These are phyloP conservation scores for Saiga tatarica DNA, from an alignment of 2,113 vertebrate genomes.

Conservation along the genomic window DNA sequence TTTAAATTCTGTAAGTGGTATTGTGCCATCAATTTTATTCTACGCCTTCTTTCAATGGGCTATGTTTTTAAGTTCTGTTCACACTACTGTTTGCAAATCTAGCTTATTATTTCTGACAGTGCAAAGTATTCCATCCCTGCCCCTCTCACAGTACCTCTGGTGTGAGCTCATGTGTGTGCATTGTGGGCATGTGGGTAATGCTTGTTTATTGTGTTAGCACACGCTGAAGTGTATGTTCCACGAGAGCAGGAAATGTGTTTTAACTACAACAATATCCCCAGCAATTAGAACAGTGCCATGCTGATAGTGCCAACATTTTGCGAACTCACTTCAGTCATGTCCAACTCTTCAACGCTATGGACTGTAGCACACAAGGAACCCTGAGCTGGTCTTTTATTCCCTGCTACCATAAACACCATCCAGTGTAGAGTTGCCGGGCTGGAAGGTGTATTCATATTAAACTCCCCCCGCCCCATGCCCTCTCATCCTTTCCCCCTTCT, in stretches of 20 bases:
- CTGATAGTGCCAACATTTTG: neutral
- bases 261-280: too few relatives aligned
- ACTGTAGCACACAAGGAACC: neutral
- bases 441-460: neutral
- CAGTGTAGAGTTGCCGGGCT: neutral
- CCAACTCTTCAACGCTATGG: neutral
- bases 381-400: neutral
- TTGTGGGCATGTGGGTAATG: neutral
- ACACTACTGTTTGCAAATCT: neutral
- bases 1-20: neutral
- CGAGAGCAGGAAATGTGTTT: neutral
- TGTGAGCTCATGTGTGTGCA: too few relatives aligned
- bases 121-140: neutral
- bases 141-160: neutral
- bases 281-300: neutral
- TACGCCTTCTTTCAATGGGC: neutral
- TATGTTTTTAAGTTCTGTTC: neutral
- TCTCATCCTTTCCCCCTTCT: too few relatives aligned
- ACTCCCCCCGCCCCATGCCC: neutral
- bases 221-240: neutral
- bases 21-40: neutral
- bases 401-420: too few relatives aligned
- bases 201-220: neutral
- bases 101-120: neutral
- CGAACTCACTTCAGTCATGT: neutral